Evolutionary conservation across 2,888 invertebrate species (phyloP).

Genomic region (Napeogenes inachia): DNA sequence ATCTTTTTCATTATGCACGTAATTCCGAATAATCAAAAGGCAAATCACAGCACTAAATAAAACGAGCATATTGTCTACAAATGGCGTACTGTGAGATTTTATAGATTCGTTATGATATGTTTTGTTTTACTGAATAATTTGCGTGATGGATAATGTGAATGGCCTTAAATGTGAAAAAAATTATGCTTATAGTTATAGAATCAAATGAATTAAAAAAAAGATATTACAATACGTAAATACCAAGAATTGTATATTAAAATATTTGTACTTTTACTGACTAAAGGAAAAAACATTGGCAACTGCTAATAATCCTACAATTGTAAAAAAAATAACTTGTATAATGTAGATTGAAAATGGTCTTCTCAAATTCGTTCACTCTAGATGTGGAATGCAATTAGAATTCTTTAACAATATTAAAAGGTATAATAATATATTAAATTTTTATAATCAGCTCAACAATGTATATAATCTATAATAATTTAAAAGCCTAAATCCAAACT

Average conservation of each 20-base stretch:
- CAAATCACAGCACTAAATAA: constrained; percentile 14
- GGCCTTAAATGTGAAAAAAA: constrained; percentile 70
- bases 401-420: constrained; percentile 79
- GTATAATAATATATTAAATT: constrained; percentile 80
- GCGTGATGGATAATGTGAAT: constrained; percentile 58
- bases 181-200: constrained; percentile 76
- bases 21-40: constrained; percentile 9
- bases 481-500: constrained; percentile 79
- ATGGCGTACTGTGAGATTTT: constrained; percentile 39
- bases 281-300: constrained; percentile 81
- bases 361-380: constrained; percentile 78
- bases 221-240: constrained; percentile 78
- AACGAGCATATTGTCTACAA: constrained; percentile 25
- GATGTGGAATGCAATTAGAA: constrained; percentile 79
- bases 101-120: constrained; percentile 71
- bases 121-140: constrained; percentile 74
- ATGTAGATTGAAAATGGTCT: constrained; percentile 77
- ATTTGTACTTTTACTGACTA: constrained; percentile 91
- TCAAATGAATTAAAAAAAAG: constrained; percentile 73
- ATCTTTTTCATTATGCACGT: neutral
- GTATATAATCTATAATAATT: constrained; percentile 80
- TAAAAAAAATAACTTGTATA: constrained; percentile 76
- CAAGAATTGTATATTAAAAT: constrained; percentile 81
- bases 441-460: constrained; percentile 80
- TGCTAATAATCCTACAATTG: constrained; percentile 76